Evolutionary conservation across 2,113 vertebrate species (phyloP).

Genomic region (Phoenicopterus ruber): DNA sequence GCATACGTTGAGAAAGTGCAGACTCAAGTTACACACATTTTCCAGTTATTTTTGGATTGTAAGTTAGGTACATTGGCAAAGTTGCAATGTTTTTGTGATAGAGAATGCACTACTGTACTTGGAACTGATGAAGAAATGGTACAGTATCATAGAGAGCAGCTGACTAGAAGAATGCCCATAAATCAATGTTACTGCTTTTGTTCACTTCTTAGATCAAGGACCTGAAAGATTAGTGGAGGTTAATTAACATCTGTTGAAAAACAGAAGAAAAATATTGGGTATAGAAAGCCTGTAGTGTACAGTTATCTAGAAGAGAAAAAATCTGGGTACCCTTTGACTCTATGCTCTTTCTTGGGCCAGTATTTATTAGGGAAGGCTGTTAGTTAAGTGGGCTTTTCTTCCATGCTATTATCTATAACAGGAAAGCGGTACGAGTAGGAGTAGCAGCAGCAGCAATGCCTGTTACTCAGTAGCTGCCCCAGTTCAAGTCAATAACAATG

Average conservation of each 20-base stretch:
- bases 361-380: not conserved
- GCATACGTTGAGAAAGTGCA: not conserved
- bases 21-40: not conserved
- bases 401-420: not conserved
- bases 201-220: constrained; percentile 19
- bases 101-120: not conserved
- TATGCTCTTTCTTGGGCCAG: not conserved
- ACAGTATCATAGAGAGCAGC: not conserved
- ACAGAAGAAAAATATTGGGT: not conserved
- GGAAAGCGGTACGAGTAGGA: not conserved
- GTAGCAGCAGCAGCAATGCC: not conserved
- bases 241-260: not conserved
- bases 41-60: not conserved
- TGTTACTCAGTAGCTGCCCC: not conserved
- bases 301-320: not conserved
- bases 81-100: not conserved
- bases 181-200: not conserved
- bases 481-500: not conserved
- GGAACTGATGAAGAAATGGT: not conserved
- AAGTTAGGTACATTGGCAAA: not conserved
- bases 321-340: not conserved
- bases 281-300: not conserved
- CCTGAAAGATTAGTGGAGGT: constrained; percentile 4
- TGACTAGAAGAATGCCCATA: not conserved
- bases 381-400: not conserved